Base-by-base conservation (phyloP, 1,140 invertebrate genomes). In the Armadillidium nasatum region DNA sequence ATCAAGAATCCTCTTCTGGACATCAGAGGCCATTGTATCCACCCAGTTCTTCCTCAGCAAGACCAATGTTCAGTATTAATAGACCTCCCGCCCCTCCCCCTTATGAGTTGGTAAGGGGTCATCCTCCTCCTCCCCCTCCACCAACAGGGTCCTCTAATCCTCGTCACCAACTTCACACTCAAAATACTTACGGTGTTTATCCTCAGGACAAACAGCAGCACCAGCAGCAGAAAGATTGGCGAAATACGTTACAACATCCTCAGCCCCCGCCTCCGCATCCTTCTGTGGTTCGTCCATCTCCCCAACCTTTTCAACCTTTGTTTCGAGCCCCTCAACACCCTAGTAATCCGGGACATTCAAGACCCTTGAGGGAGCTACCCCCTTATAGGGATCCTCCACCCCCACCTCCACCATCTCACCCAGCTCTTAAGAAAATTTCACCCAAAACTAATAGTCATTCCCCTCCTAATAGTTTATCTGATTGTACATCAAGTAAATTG, bases 61-160 rank as follows among this genome's bases (percentile, higher is more conserved):
- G 50, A 60, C 50, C 50, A 15, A 13, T 19, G 19, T 60, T 60
- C 50, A 60, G 50, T 60, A 60, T 60, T 60, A 60, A 60, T 23
- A 6, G 73, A 15, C 73, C 73, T 21, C 23, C 73, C 23, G 73
- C 73, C 43, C 73, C 73, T 33, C 73, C 73, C 10, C 73, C 73
- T 68, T 75, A 75, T 44, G 73, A 75, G 33, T 67, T 68, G 45
- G 73, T 75, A 19, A 75, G 60, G 54, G 73, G 73, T 6, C 68
- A 75, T 54, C 73, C 73, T 75, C 73, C 73, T 19, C 68, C 73
- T 11, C 73, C 73, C 46, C 73, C 73, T 23, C 19, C 50, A 15
- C 19, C 50, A 15, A 19, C 11, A 60, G 50, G 50, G 50, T 19
- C 50, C 4, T 2, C 19, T 13, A 13, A 60, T 60, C 7, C 50